Percentiles rank a stretch among this genome's conserved stretches.
Evolutionary conservation across 2,113 vertebrate genomes (phyloP).

Genomic region (Nanorana parkeri): DNA sequence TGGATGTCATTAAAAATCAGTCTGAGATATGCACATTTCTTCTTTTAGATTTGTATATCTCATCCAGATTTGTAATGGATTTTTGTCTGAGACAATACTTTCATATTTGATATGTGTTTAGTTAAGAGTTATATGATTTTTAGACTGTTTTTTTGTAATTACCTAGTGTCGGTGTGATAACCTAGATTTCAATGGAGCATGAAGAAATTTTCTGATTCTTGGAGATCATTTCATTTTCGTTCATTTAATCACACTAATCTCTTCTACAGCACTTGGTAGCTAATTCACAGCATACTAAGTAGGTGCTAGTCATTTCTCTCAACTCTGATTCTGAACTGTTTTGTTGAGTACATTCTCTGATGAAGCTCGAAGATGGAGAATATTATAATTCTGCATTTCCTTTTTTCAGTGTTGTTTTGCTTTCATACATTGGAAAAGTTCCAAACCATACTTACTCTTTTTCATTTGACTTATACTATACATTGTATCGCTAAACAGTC

Average conservation of each 20-base stretch:
- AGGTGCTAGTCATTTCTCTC: slow-evolving; percentile 2
- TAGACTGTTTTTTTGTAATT: not conserved
- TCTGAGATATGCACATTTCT: too few relatives aligned
- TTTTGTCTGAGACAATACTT: too few relatives aligned
- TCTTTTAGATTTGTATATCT: too few relatives aligned
- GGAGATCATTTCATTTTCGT: slow-evolving; percentile 15
- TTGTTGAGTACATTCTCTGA: not conserved
- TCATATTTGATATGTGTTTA: too few relatives aligned
- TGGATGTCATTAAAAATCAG: too few relatives aligned
- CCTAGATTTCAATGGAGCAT: slow-evolving; percentile 10
- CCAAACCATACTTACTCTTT: too few relatives aligned
- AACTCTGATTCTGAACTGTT: not conserved
- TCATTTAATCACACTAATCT: slow-evolving; percentile 10
- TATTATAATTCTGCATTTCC: not conserved
- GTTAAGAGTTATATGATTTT: too few relatives aligned
- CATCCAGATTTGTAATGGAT: too few relatives aligned
- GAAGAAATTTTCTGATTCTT: slow-evolving; percentile 1
- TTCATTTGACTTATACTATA: too few relatives aligned
- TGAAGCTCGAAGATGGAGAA: not conserved
- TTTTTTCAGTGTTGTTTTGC: too few relatives aligned
- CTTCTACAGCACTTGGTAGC: not conserved
- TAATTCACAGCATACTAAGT: slow-evolving; percentile 11
- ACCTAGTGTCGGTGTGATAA: not conserved
- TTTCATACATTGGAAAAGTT: not conserved
- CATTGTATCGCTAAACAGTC: too few relatives aligned